Evolutionary conservation across 2,888 invertebrate genomes (phyloP), one percentile per base, ranked within the genome.

Genomic region (Macropis europaea): DNA sequence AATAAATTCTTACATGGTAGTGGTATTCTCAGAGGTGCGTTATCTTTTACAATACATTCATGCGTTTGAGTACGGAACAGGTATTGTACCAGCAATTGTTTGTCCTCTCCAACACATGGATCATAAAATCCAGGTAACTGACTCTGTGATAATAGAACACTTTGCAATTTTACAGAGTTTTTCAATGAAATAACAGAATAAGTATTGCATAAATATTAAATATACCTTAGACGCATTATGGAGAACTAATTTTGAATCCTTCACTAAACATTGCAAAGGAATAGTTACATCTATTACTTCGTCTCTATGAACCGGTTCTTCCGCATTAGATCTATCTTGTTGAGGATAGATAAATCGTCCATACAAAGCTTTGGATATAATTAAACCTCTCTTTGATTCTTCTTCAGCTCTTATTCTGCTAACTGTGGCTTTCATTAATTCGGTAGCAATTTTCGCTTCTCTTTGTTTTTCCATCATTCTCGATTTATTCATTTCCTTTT

Each of bases 61-160:
- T 97, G 95, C n/a, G 93, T 91, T 87, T 93, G 93, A 85, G 94
- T 94, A 82, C 95, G 94, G 91, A 95, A 98, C 87, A 93, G 93
- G 91, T 99, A 99, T 84, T 96, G 94, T 76, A 99, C 93, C 56
- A 94, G 93, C 22, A 99, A 91, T 84, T 94, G 93, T 90, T 99
- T 99, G 28, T 96, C 95, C 83, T 99, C 98, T 0, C 98, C 97
- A 56, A 96, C 93, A 79, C 97, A 97, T 0, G 98, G 97, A 90
- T 99, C 99, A 90, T 96, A 99, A 91, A 99, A 99, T 28, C 99
- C 99, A 9, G 99, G 97, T 74, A 99, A 90, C 87, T 97, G 97
- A 88, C 96, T 95, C 98, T 99, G 91, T 13, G 40, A 42, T 1
- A 17, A 48, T 2, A 2, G n/a, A 28, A 32, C 0, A 11, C 17